phyloP scores from a whole-genome alignment of 2,797 vertebrate species.

The Gambelia wislizenii region DNA sequence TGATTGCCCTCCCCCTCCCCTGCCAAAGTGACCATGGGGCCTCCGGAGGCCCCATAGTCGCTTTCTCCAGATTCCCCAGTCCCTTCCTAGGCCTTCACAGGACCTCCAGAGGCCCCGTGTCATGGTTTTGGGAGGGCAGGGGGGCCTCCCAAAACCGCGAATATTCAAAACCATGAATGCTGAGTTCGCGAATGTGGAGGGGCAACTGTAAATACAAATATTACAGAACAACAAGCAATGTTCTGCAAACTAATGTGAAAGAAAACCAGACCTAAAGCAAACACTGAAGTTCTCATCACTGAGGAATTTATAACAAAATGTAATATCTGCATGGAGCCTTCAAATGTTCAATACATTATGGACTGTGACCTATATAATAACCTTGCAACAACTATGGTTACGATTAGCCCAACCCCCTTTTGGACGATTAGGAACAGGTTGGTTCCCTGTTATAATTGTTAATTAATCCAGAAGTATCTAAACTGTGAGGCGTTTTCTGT shows the following conservation, averaged over 20 bases:
- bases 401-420: not conserved
- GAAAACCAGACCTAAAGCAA: not conserved
- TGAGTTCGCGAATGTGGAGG: no score
- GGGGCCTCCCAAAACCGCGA: no score
- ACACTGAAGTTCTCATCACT: not conserved
- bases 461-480: conserved; percentile 9
- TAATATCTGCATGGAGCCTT: not conserved
- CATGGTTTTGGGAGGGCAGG: no score
- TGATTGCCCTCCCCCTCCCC: no score
- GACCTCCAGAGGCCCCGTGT: no score
- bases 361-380: not conserved
- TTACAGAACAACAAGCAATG: not conserved
- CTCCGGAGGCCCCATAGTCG: no score
- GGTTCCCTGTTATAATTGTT: not conserved
- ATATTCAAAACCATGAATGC: no score
- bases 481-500: conserved; percentile 4
- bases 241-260: not conserved
- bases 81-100: no score
- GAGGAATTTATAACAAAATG: not conserved
- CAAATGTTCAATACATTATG: not conserved
- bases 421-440: not conserved
- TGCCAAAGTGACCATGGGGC: no score
- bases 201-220: not conserved
- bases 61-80: no score
- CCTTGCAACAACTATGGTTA: not conserved